Percentiles rank a stretch among this genome's conserved stretches.
Conservation (phyloP, 2,797 vertebrate species). For the Oryzias dopingdopingensis region DNA sequence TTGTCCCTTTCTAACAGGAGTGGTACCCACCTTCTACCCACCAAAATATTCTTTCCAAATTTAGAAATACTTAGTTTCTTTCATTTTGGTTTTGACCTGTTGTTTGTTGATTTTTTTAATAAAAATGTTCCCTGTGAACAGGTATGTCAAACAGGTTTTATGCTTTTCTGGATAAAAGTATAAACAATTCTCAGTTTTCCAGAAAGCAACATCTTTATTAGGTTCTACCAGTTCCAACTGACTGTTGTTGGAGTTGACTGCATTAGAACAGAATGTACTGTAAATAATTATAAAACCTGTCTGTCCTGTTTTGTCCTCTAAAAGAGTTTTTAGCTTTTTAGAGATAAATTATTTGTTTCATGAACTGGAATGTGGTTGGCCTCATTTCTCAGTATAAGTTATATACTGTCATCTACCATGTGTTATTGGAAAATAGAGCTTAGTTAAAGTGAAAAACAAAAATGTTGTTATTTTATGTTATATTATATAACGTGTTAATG, state of each 20-base stretch:
- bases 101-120: too few relatives aligned
- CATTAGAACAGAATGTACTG: slow-evolving; percentile 60
- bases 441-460: too few relatives aligned
- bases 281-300: slow-evolving; percentile 56
- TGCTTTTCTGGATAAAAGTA: background rate
- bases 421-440: background rate
- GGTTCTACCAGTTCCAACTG: slow-evolving; percentile 55
- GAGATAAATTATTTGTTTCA: slow-evolving; percentile 34
- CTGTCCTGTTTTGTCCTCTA: slow-evolving; percentile 54
- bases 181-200: slow-evolving; percentile 3
- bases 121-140: too few relatives aligned
- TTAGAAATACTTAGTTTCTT: too few relatives aligned
- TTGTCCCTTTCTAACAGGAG: too few relatives aligned
- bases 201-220: slow-evolving; percentile 24
- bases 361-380: slow-evolving; percentile 26
- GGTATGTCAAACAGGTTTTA: too few relatives aligned
- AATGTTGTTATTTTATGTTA: too few relatives aligned
- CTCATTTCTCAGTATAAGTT: slow-evolving; percentile 46
- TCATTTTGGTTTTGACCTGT: too few relatives aligned
- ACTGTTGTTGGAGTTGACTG: slow-evolving; percentile 55
- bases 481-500: too few relatives aligned
- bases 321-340: slow-evolving; percentile 43
- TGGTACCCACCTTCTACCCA: too few relatives aligned
- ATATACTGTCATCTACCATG: slow-evolving; percentile 30
- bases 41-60: too few relatives aligned